Conservation (phyloP, 2,113 vertebrate species). For the Tetrao urogallus region DNA sequence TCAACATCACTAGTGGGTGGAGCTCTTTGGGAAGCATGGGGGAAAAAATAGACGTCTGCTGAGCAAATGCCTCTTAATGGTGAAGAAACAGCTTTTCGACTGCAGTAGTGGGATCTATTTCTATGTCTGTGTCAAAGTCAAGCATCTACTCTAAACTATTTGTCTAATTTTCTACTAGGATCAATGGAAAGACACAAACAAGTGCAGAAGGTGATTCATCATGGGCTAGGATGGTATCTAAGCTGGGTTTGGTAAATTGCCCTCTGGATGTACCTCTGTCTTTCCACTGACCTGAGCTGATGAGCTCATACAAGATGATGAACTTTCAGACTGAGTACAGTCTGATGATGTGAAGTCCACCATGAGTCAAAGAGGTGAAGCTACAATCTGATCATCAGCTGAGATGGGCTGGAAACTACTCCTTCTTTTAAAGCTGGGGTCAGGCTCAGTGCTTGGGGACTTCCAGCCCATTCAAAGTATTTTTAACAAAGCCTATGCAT, state of each 20-base stretch:
- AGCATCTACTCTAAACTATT: neutral
- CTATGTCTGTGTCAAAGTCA: neutral
- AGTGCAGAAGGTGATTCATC: conserved; percentile 19
- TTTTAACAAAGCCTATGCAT: neutral
- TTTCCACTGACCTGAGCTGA: neutral
- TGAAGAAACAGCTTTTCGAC: conserved; percentile 6
- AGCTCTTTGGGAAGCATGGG: neutral
- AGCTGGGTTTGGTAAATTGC: neutral
- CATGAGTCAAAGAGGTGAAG: conserved; percentile 39
- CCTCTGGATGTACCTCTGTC: neutral
- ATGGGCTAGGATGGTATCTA: neutral
- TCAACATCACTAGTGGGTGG: neutral
- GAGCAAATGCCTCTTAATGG: neutral
- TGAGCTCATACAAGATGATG: neutral
- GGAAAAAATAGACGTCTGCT: neutral
- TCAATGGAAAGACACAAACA: neutral
- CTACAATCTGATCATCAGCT: neutral
- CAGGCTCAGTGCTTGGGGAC: neutral
- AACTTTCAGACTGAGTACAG: neutral
- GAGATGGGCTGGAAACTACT: neutral
- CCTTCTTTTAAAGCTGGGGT: neutral
- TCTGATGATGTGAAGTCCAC: conserved; percentile 16
- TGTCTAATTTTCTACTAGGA: conserved; percentile 7
- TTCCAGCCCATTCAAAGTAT: neutral
- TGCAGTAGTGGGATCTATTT: neutral